Base-by-base conservation (phyloP, 2,888 invertebrate species). In the Apotomis capreana region DNA sequence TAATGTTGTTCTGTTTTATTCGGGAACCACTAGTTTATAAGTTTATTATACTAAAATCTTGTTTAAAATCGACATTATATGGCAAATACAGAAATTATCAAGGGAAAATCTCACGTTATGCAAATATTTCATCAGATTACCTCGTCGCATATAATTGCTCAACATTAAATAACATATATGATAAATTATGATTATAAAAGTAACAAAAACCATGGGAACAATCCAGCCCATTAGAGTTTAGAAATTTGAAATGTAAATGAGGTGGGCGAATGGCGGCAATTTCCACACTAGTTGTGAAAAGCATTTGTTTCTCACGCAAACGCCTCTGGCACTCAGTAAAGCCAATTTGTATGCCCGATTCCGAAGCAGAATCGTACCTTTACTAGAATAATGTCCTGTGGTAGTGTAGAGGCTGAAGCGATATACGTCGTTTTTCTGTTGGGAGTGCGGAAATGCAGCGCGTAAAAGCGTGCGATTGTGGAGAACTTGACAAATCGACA, bases 231-330 rank as follows among this genome's bases (percentile, higher is more conserved):
- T 77, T 79, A 78, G 81, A 81, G 81, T 82, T 79, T 81, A 83
- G 83, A 83, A 81, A 83, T 80, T 79, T 74, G 60, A 76, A 81
- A 83, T 80, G 81, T 75, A 81, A 83, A 84, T 83, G 74, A 78
- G 80, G 76, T 77, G 76, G 78, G 70, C 77, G 76, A 81, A 80
- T 80, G 80, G 79, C 79, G 80, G 80, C 81, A 77, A 85, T 86
- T 86, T 86, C 84, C 82, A 85, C 82, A 83, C 83, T 81, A 78
- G 26, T 76, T 76, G 78, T 81, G 82, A 83, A 86, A 81, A 84
- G 80, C 74, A 78, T 77, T 70, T 69, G 76, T 78, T 84, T 86
- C 84, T 82, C 87, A 87, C 84, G 86, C 82, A 78, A 83, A 75
- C 76, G 67, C 71, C 74, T 58, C 74, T 68, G 73, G 75, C 78